A percentile compares a stretch with the other conserved stretches of the same genome.
Conservation (phyloP, 2,888 invertebrate genomes). For the Hemaris fuciformis region DNA sequence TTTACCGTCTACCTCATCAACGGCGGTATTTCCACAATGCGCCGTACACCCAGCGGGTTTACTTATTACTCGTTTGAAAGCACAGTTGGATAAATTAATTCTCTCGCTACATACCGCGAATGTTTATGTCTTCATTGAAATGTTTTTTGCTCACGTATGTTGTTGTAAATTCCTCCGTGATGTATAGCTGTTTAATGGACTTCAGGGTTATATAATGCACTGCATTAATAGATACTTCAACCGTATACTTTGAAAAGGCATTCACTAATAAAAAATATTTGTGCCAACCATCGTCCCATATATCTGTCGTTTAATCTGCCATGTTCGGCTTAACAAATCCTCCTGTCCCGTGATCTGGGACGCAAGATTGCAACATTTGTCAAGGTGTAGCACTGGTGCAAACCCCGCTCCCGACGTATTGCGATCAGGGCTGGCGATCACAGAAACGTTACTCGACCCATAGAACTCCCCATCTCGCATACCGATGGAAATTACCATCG, state of each 20-base stretch:
- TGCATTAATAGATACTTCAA: neutral
- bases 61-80: neutral
- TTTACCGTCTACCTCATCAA: neutral
- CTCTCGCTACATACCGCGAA: neutral
- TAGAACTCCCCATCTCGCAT: constrained; percentile 55
- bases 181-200: neutral
- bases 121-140: constrained; percentile 9
- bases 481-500: constrained; percentile 66
- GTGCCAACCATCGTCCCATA: constrained; percentile 3
- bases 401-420: constrained; percentile 31
- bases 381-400: constrained; percentile 40
- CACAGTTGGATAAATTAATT: constrained; percentile 1
- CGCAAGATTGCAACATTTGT: constrained; percentile 55
- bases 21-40: neutral
- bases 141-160: neutral
- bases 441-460: constrained; percentile 66
- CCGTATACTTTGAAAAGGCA: neutral
- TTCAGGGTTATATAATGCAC: neutral
- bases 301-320: constrained; percentile 17
- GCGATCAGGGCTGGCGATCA: constrained; percentile 53
- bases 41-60: constrained; percentile 7
- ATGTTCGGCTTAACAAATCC: constrained; percentile 26
- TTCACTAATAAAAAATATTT: neutral
- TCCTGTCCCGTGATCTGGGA: constrained; percentile 33
- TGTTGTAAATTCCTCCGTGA: neutral